Conservation (phyloP, 2,888 invertebrate genomes). For the Alloscopus bannaensis region DNA sequence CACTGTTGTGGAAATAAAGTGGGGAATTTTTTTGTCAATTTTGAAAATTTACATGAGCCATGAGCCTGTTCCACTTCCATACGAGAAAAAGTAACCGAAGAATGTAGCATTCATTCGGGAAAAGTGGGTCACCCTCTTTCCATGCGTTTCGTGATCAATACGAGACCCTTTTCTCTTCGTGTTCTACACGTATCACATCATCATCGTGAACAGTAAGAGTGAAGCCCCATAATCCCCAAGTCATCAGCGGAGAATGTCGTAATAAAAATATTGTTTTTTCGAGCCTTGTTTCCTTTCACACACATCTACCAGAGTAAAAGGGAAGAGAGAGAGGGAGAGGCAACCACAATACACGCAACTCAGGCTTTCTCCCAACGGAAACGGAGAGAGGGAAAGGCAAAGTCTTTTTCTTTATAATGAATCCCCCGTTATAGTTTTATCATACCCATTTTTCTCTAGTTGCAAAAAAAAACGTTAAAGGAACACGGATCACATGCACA, state of each 20-base stretch:
- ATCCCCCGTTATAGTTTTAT: constrained; percentile 45
- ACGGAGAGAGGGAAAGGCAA: background rate
- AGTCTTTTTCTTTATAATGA: constrained; percentile 40
- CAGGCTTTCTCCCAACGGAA: too few relatives aligned
- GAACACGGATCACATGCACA: too few relatives aligned
- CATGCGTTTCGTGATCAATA: constrained; percentile 28
- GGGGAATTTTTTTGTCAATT: too few relatives aligned
- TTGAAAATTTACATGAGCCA: too few relatives aligned
- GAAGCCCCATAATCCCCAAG: constrained; percentile 31
- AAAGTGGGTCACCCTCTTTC: constrained; percentile 39
- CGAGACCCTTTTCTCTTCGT: background rate
- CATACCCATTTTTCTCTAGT: too few relatives aligned
- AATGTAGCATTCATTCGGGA: too few relatives aligned
- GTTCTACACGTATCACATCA: constrained; percentile 6
- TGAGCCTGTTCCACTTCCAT: too few relatives aligned
- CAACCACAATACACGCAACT: background rate
- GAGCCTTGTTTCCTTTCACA: constrained; percentile 38
- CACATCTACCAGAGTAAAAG: constrained; percentile 5
- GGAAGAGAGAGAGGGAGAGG: background rate
- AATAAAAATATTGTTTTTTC: constrained; percentile 37
- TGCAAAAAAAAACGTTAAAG: too few relatives aligned
- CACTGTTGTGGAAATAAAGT: too few relatives aligned
- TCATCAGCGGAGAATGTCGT: constrained; percentile 22
- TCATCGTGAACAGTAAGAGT: background rate
- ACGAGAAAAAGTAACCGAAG: too few relatives aligned